A percentile compares a stretch with the other conserved stretches of the same genome.
These are phyloP conservation scores for Molorchus minor DNA, from an alignment of 2,888 invertebrate species.

Conservation along the genomic window DNA sequence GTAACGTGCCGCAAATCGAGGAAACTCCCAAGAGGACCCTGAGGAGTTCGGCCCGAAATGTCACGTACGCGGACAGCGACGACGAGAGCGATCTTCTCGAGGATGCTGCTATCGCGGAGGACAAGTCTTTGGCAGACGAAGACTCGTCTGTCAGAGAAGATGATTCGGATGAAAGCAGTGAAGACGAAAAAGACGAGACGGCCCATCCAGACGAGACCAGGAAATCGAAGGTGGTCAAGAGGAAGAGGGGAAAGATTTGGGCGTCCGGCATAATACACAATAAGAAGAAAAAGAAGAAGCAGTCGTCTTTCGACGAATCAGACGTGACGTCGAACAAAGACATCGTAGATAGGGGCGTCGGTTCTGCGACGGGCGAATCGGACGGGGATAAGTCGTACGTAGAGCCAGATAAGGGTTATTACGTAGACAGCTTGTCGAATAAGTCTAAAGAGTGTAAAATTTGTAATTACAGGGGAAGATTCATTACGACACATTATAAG, in stretches of 20 bases:
- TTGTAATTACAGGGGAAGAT: conserved; percentile 68
- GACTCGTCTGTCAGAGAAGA: conserved; percentile 47
- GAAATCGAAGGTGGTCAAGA: conserved; percentile 57
- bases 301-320: conserved; percentile 1
- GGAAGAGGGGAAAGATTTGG: conserved; percentile 60
- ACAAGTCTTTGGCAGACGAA: conserved; percentile 5
- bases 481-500: conserved; percentile 74
- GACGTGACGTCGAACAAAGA: not conserved
- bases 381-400: conserved; percentile 38
- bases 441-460: conserved; percentile 65
- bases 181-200: conserved; percentile 30
- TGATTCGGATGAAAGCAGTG: conserved; percentile 46
- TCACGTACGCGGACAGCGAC: conserved; percentile 37
- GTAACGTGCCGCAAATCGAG: conserved; percentile 37
- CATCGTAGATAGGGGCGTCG: conserved; percentile 1
- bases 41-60: conserved; percentile 35
- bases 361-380: conserved; percentile 8
- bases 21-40: conserved; percentile 16
- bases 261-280: conserved; percentile 49
- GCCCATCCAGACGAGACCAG: conserved; percentile 51
- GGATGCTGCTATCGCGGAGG: too few relatives aligned
- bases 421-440: conserved; percentile 34
- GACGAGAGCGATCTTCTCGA: conserved; percentile 27
- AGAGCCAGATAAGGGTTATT: conserved; percentile 49
- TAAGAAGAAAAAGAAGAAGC: conserved; percentile 36